Base-by-base conservation (phyloP, 2,113 vertebrate genomes). In the Saccopteryx bilineata region DNA sequence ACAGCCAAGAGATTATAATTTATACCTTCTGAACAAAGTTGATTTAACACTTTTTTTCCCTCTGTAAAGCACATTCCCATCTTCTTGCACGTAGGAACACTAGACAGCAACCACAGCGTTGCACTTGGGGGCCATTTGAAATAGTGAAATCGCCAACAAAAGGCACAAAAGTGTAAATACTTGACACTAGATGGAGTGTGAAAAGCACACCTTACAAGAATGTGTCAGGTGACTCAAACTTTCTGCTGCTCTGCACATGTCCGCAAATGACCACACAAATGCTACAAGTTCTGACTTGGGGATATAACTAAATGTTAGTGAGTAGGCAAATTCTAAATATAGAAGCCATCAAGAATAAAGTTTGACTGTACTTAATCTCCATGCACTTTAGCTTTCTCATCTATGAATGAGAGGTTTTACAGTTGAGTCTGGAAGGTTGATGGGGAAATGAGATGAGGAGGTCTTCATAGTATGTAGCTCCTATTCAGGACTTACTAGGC, bases 1-100 rank as follows among this genome's bases (percentile, higher is more conserved):
- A n/a, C 1, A 1, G 23, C 46, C 60, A 5, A 26, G 8, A 69
- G 68, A 3, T 19, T 19, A 0, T 19, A 50, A 48, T 13, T 31
- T 3, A 14, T 17, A 61, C 19, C 33, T 52, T 19, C 50, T 31
- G 21, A 68, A 50, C 2, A 11, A 63, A 46, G 19, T n/a, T 72
- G 11, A 52, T 33, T 11, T 48, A 91, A 63, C 4, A 6, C 46
- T 18, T 0, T 0, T 2, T 19, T 95, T 60, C 56, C 72, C 60
- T 81, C n/a, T 18, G 23, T 10, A 9, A 66, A 80, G 94, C 63
- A 33, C 33, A 18, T 26, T 74, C 24, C 4, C 58, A 23, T 31
- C 18, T 65, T 28, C 50, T 13, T 15, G 19, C 21, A 17, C 0
- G 0, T 48, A 23, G 76, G 69, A n/a, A 66, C 52, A 28, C 21